Evolutionary conservation across 1,140 invertebrate species (phyloP).

Genomic region (Rhopalosiphum padi): DNA sequence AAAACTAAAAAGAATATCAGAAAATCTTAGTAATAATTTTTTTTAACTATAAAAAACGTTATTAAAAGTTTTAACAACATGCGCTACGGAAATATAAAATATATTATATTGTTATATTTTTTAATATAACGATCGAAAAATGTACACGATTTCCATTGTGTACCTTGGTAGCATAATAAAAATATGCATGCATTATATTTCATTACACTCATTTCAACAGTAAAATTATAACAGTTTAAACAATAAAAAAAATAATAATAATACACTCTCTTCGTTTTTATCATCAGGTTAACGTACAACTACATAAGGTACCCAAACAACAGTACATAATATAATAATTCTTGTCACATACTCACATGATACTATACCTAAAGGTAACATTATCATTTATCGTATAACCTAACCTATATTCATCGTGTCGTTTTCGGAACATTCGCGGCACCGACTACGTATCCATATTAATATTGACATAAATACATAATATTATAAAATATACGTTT

Average conservation of each 20-base stretch:
- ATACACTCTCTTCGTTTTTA: neutral
- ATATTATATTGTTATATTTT: too few species aligned
- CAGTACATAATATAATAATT: neutral
- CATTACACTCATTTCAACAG: neutral
- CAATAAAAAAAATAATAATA: too few species aligned
- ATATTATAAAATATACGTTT: neutral
- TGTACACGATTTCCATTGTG: neutral
- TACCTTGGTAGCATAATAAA: neutral
- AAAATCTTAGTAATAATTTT: neutral
- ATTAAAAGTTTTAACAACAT: neutral
- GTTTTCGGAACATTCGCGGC: neutral
- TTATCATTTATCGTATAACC: neutral
- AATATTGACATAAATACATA: constrained; percentile 5
- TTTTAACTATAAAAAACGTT: neutral
- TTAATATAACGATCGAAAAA: neutral
- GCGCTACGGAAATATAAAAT: neutral
- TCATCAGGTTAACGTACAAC: neutral
- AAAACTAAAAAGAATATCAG: neutral
- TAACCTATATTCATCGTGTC: neutral
- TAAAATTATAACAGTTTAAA: neutral
- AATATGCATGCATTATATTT: neutral
- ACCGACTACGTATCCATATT: neutral
- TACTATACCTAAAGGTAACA: neutral
- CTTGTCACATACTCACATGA: neutral
- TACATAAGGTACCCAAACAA: neutral